Percentiles rank a stretch among this genome's conserved stretches.
Evolutionary conservation across 2,113 vertebrate species (phyloP).

Genomic region (Oxygymnocypris stewartii): DNA sequence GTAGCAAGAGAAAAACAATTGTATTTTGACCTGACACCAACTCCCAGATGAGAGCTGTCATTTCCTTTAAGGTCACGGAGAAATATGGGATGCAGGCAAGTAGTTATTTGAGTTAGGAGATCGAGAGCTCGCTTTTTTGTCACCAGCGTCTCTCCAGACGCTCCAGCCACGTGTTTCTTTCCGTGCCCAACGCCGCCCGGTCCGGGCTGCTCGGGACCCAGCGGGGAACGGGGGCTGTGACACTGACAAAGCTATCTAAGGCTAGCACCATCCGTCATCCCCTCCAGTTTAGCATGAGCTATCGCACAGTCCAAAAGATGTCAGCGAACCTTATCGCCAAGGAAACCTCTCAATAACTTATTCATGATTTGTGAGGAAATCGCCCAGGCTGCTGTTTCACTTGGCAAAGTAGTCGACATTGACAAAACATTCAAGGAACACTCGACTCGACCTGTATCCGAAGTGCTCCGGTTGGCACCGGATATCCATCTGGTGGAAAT

Average conservation of each 20-base stretch:
- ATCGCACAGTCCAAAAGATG: slow-evolving; percentile 58
- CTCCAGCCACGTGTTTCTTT: slow-evolving; percentile 16
- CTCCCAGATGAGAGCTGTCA: slow-evolving; percentile 58
- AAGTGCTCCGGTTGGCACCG: slow-evolving; percentile 22
- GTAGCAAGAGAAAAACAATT: slow-evolving; percentile 40
- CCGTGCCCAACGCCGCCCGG: slow-evolving; percentile 13
- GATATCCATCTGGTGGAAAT: slow-evolving; percentile 51
- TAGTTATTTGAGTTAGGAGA: slow-evolving; percentile 39
- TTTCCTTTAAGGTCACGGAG: slow-evolving; percentile 57
- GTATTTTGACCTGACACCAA: slow-evolving; percentile 50
- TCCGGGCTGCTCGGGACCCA: slow-evolving; percentile 36
- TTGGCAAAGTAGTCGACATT: slow-evolving; percentile 54
- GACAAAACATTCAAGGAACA: slow-evolving; percentile 55
- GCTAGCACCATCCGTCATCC: slow-evolving; percentile 51
- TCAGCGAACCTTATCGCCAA: slow-evolving; percentile 60
- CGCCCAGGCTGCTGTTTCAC: slow-evolving; percentile 51
- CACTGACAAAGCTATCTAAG: slow-evolving; percentile 57
- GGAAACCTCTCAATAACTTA: slow-evolving; percentile 63
- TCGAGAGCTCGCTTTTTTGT: slow-evolving; percentile 37
- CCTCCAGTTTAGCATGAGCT: slow-evolving; percentile 59
- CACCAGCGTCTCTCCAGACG: background rate
- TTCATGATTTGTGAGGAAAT: slow-evolving; percentile 57
- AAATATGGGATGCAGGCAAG: slow-evolving; percentile 48
- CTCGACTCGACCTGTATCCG: slow-evolving; percentile 40
- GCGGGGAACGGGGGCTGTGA: slow-evolving; percentile 44